Evolutionary conservation across 2,113 vertebrate species (phyloP).

Genomic region (Cercopithecus mona): DNA sequence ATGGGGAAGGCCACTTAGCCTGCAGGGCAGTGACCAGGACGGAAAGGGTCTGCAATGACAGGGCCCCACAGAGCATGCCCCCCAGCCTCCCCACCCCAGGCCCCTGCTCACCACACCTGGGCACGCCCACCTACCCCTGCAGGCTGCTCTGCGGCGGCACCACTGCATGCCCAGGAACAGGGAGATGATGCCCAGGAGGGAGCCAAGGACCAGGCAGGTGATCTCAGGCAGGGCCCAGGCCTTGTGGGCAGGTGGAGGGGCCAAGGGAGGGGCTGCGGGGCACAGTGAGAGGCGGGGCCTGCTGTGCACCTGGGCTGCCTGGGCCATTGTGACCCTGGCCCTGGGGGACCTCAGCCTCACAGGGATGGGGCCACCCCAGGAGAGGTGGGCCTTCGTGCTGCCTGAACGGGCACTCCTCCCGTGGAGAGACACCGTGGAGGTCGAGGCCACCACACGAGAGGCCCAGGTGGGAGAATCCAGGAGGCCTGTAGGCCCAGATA

Average conservation of each 20-base stretch:
- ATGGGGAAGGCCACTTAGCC: rapidly evolving
- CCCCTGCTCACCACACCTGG: rapidly evolving
- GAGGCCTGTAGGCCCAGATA: neutral
- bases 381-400: neutral
- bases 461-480: too few species aligned
- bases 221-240: neutral
- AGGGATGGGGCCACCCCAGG: neutral
- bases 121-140: constrained; percentile 29
- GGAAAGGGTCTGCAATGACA: neutral
- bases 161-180: neutral
- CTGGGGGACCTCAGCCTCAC: neutral
- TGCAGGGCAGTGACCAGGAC: neutral
- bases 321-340: constrained; percentile 22
- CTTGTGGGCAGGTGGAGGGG: neutral
- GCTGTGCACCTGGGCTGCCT: neutral
- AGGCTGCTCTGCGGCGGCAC: neutral
- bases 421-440: too few species aligned
- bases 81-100: neutral
- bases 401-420: neutral
- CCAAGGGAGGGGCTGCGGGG: neutral
- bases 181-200: neutral
- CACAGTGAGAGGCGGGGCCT: neutral
- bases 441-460: too few species aligned
- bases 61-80: neutral
- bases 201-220: constrained; percentile 28